Evolutionary conservation across 2,113 vertebrate genomes (phyloP).

Genomic region (Nansenia antarctica): DNA sequence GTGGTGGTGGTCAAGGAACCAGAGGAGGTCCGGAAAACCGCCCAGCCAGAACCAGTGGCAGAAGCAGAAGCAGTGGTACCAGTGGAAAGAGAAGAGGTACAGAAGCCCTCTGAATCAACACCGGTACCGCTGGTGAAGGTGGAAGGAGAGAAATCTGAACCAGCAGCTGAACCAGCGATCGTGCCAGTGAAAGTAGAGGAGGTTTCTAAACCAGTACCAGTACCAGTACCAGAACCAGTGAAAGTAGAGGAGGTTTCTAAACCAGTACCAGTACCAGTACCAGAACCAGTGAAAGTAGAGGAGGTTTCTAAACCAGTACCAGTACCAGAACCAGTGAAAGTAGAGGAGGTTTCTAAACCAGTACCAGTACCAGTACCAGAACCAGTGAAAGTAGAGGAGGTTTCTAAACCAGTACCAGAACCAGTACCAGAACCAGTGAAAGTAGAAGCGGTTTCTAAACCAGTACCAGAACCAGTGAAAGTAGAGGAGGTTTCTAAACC

Average conservation of each 20-base stretch:
- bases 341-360: slow-evolving; percentile 4
- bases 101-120: background rate
- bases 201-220: background rate
- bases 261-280: background rate
- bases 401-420: background rate
- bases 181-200: too few species aligned
- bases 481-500: background rate
- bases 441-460: background rate
- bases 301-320: background rate
- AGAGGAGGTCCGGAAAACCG: too few species aligned
- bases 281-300: slow-evolving; percentile 2
- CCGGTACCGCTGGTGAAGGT: background rate
- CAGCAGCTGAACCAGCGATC: too few species aligned
- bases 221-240: background rate
- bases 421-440: background rate
- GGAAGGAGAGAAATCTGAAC: too few species aligned
- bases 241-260: slow-evolving; percentile 3
- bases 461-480: background rate
- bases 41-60: background rate
- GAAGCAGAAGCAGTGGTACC: background rate
- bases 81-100: slow-evolving; percentile 13
- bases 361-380: background rate
- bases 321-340: background rate
- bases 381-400: background rate
- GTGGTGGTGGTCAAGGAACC: background rate